Evolutionary conservation across 2,888 invertebrate species (phyloP).

Genomic region (Scaptomyza polygonia): DNA sequence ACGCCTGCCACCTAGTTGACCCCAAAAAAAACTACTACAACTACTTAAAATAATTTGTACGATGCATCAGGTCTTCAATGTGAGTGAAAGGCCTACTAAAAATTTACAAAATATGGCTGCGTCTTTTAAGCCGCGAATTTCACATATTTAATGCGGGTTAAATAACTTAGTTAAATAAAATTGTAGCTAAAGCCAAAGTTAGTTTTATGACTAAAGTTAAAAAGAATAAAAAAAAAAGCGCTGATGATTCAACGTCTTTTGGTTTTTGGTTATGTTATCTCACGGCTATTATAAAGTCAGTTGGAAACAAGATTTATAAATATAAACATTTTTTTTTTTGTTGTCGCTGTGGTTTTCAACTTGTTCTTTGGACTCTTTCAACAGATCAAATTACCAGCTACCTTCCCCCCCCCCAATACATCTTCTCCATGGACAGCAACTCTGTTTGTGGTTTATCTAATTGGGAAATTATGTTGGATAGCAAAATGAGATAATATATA

Average conservation of each 20-base stretch:
- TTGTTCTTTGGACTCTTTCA: slow-evolving; percentile 19
- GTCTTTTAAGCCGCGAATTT: not conserved
- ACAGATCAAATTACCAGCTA: not conserved
- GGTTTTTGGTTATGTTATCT: slow-evolving; percentile 35
- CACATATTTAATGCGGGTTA: not conserved
- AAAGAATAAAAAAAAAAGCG: too few species aligned
- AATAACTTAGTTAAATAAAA: not conserved
- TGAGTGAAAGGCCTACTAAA: slow-evolving; percentile 41
- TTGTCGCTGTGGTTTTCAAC: slow-evolving; percentile 46
- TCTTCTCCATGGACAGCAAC: slow-evolving; percentile 1
- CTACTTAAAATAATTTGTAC: slow-evolving; percentile 43
- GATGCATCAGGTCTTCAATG: slow-evolving; percentile 27
- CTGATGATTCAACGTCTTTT: slow-evolving; percentile 41
- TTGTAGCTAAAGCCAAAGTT: too few species aligned
- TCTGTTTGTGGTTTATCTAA: slow-evolving; percentile 55
- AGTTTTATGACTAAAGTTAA: not conserved
- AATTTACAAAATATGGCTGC: slow-evolving; percentile 3
- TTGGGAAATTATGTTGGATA: slow-evolving; percentile 60
- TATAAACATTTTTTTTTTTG: too few species aligned
- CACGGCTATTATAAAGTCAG: slow-evolving; percentile 52
- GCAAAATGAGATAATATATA: slow-evolving; percentile 18
- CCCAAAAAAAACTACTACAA: slow-evolving; percentile 38
- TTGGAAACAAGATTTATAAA: slow-evolving; percentile 16
- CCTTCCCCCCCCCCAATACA: not conserved
- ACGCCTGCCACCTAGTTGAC: slow-evolving; percentile 53